These are phyloP conservation scores for Amniataba percoides DNA, from an alignment of 2,797 vertebrate species.

Conservation along the genomic window DNA sequence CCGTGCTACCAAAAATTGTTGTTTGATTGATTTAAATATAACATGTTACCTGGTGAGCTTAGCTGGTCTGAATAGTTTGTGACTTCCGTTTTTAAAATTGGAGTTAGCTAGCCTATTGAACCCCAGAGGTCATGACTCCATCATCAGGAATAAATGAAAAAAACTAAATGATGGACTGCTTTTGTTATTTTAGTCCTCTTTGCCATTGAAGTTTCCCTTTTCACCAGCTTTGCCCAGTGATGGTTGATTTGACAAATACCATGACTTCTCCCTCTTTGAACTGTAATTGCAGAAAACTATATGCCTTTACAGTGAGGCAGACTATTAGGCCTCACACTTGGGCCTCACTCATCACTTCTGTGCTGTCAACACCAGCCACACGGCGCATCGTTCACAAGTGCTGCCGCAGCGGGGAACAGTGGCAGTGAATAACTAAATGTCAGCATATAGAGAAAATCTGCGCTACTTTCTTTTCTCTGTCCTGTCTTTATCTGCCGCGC, in stretches of 20 bases:
- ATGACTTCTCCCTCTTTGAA: background rate
- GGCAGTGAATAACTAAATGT: constrained; percentile 32
- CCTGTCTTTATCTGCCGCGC: constrained; percentile 16
- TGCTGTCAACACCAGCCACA: constrained; percentile 33
- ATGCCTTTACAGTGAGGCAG: constrained; percentile 26
- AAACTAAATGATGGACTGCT: background rate
- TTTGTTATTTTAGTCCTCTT: background rate
- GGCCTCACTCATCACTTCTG: constrained; percentile 30
- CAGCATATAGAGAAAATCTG: constrained; percentile 24
- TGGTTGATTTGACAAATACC: constrained; percentile 21
- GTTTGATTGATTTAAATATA: background rate
- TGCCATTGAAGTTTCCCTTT: background rate
- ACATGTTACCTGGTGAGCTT: background rate
- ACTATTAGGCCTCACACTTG: constrained; percentile 23
- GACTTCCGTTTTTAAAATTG: background rate
- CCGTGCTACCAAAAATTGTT: too few species aligned
- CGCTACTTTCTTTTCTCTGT: constrained; percentile 25
- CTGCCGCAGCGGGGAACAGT: constrained; percentile 14
- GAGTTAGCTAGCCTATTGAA: background rate
- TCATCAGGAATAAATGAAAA: background rate
- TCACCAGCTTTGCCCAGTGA: background rate
- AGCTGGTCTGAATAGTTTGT: too few species aligned
- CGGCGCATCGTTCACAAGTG: constrained; percentile 34
- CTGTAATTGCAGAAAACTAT: background rate
- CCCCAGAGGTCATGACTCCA: background rate